Base-by-base conservation (phyloP, 2,888 invertebrate species). In the Calliphora vomitoria region DNA sequence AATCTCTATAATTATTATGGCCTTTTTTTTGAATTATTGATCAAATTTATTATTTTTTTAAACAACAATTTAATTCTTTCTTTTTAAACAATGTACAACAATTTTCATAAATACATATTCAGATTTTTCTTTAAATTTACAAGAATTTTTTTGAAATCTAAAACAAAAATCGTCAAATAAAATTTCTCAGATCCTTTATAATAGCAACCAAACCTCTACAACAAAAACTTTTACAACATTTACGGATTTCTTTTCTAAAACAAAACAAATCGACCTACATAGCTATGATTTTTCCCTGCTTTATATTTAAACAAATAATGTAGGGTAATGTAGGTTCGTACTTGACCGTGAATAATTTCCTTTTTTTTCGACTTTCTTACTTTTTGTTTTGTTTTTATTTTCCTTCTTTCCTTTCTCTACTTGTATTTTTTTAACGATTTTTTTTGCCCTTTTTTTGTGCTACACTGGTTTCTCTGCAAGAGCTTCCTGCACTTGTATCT, bases 401-500 rank as follows among this genome's bases (percentile, higher is more conserved):
- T 8, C 62, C 71, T 80, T 44, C 64, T 66, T 55, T 60, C 10
- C 38, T 71, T 85, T 78, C 75, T 44, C 50, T 41, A 20, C 50
- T 62, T 31, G 41, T 44, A 41, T 74, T 58, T 71, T 44, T 64
- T 35, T 20, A 18, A 44, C 44, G 11, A 44, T 44, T 10, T 72
- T 81, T 15, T 25, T 68, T 68, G 38, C 53, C 18, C 64, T 2
- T 74, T 71, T 68, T 71, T 64, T 55, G 53, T 85, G 69, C 58
- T 68, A 58, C 44, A 72, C 81, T 82, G 80, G 79, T 31, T 69
- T 75, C 58, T 81, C 85, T 69, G 78, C 71, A 87, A 76, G 75
- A 47, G 75, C 53, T 84, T 87, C 84, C 81, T 87, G 81, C 84
- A 84, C 84, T 87, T 87, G 87, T 87, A 78, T 71, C 81, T 76